Conservation (phyloP, 2,888 invertebrate genomes). For the Sthenelais limicola region DNA sequence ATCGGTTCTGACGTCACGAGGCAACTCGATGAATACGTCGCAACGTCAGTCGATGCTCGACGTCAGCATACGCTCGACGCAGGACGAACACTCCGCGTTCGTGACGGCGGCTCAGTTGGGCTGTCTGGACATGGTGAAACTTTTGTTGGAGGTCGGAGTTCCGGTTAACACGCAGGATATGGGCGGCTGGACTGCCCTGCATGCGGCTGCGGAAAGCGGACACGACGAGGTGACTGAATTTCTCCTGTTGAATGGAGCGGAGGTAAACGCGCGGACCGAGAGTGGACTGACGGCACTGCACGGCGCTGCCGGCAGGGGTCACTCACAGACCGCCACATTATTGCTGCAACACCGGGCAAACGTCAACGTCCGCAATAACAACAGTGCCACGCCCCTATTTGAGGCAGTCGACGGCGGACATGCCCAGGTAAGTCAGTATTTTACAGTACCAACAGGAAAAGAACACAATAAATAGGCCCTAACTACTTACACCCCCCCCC, state of each 20-base stretch:
- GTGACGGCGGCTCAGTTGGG: conserved; percentile 47
- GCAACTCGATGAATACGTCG: conserved; percentile 32
- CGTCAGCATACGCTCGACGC: conserved; percentile 42
- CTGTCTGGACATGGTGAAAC: conserved; percentile 42
- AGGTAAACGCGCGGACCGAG: conserved; percentile 24
- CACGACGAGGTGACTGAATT: conserved; percentile 41
- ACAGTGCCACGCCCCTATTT: conserved; percentile 36
- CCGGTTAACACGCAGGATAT: conserved; percentile 43
- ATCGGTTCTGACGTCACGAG: neutral
- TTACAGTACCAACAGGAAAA: no score
- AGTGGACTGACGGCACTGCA: conserved; percentile 38
- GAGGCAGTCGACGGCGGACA: conserved; percentile 44
- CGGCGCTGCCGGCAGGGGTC: conserved; percentile 37
- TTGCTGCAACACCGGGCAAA: conserved; percentile 32
- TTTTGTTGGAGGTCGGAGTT: conserved; percentile 41
- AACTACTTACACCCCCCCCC: no score
- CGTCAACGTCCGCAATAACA: conserved; percentile 33
- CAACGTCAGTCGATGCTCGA: conserved; percentile 45
- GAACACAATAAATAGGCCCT: no score
- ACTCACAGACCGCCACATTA: conserved; percentile 14
- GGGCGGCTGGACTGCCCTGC: conserved; percentile 49
- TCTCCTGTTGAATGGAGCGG: conserved; percentile 24
- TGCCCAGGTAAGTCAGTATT: conserved; percentile 31
- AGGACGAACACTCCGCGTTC: conserved; percentile 44
- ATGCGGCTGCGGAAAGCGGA: conserved; percentile 45